Evolutionary conservation across 1,140 invertebrate species (phyloP).

Genomic region (fruit fly (Drosophila melanogaster)): DNA sequence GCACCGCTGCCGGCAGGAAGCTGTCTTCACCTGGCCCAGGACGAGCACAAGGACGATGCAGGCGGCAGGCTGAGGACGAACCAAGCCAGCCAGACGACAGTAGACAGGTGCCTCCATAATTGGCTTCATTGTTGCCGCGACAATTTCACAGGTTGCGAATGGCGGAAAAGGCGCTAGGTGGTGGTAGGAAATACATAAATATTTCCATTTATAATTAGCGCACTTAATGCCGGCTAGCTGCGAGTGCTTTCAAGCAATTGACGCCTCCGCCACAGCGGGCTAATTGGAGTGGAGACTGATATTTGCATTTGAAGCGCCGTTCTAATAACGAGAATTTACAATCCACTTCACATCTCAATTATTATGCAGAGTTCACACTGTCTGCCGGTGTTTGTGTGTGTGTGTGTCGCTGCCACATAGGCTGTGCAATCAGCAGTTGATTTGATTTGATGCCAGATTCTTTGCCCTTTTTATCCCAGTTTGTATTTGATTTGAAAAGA

Average conservation of each 20-base stretch:
- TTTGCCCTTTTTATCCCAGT: slow-evolving; percentile 9
- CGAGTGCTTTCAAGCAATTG: slow-evolving; percentile 29
- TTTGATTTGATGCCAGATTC: slow-evolving; percentile 26
- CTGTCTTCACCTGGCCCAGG: slow-evolving; percentile 39
- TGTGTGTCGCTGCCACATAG: not conserved
- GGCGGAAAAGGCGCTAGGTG: not conserved
- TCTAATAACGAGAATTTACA: slow-evolving; percentile 56
- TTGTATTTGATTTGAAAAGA: slow-evolving; percentile 53
- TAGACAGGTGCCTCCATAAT: slow-evolving; percentile 49
- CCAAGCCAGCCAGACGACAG: slow-evolving; percentile 2
- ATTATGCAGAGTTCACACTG: slow-evolving; percentile 29
- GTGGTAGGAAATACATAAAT: slow-evolving; percentile 52
- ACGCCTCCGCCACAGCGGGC: slow-evolving; percentile 18
- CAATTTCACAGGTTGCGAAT: slow-evolving; percentile 51
- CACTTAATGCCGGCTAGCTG: slow-evolving; percentile 46
- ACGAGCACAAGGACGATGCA: slow-evolving; percentile 19
- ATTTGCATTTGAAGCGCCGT: slow-evolving; percentile 58
- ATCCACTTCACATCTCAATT: slow-evolving; percentile 37
- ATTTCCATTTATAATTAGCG: slow-evolving; percentile 69
- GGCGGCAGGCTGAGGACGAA: slow-evolving; percentile 1
- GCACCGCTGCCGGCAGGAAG: slow-evolving; percentile 47
- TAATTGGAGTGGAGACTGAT: slow-evolving; percentile 35
- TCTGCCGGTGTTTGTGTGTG: too few relatives aligned
- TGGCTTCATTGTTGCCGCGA: slow-evolving; percentile 71
- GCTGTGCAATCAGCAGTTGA: slow-evolving; percentile 47